Evolutionary conservation across 2,888 invertebrate genomes (phyloP), one percentile per base, ranked within the genome.

Genomic region (Erebia palarica): DNA sequence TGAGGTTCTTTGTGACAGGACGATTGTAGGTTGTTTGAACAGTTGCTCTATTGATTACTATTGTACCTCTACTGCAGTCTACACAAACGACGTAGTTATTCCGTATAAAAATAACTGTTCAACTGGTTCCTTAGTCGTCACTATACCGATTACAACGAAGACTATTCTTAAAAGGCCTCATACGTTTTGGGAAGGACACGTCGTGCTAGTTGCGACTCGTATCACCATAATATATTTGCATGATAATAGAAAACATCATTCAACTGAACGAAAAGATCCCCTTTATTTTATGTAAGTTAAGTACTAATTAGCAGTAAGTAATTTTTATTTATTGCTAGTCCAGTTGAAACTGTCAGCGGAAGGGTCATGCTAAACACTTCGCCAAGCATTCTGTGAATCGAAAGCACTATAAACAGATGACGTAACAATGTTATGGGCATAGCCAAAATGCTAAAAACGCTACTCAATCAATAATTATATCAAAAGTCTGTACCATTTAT

Each of bases 361-460:
- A 57, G 36, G 55, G 18, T 57, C 42, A 65, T 55, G n/a, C 65
- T 13, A 53, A 65, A 65, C 65, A 55, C 36, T 65, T 55, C 53
- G 42, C 55, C 18, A 57, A 68, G 63, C 59, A 58, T 59, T 61
- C 66, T 58, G 60, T 70, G 55, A 73, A 70, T 65, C 27, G 63
- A 18, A 7, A 42, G 58, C 58, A 73, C 67, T 70, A 72, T 69
- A 69, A 72, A 72, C 66, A 66, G 69, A 67, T 72, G 69, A 72
- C 69, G 72, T 69, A 61, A 72, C 72, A 61, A 66, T 18, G 16
- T 9, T 3, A 36, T 14, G 13, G 36, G 49, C 18, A 3, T 13
- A 18, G 49, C 8, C 49, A 49, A 3, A 8, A 36, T 8, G 58
- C 58, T 58, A 16, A 27, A 47, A 53, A 16, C 53, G 16, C 53